A percentile compares a stretch with the other conserved stretches of the same genome.
Evolutionary conservation across 2,888 invertebrate species (phyloP).

Genomic region (Ophraella communa): DNA sequence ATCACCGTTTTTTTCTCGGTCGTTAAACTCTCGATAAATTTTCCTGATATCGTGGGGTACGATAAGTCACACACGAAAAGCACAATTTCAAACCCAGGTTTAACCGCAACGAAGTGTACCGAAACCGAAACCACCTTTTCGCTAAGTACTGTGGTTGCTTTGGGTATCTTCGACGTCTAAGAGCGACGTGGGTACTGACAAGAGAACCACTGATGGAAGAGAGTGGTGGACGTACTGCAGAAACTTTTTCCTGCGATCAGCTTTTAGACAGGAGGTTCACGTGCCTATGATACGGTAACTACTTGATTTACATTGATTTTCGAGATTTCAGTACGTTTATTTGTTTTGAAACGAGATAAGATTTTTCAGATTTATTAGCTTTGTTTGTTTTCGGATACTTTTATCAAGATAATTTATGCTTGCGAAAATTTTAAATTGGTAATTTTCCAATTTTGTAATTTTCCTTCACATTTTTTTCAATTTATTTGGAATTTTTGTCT

Average conservation of each 20-base stretch:
- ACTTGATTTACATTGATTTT: slow-evolving; percentile 24
- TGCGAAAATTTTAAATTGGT: background rate
- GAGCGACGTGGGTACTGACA: slow-evolving; percentile 49
- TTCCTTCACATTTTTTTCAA: no score
- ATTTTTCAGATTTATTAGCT: slow-evolving; percentile 31
- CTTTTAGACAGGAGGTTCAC: slow-evolving; percentile 51
- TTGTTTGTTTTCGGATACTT: slow-evolving; percentile 25
- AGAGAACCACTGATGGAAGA: slow-evolving; percentile 32
- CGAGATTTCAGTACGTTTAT: slow-evolving; percentile 28
- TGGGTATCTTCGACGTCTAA: slow-evolving; percentile 39
- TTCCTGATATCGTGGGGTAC: slow-evolving; percentile 31
- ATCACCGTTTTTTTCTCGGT: slow-evolving; percentile 40
- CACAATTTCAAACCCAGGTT: slow-evolving; percentile 41
- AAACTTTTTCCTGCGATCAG: slow-evolving; percentile 47
- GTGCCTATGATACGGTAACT: slow-evolving; percentile 41
- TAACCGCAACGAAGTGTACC: slow-evolving; percentile 5
- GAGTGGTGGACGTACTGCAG: slow-evolving; percentile 47
- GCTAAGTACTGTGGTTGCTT: slow-evolving; percentile 23
- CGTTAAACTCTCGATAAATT: slow-evolving; percentile 37
- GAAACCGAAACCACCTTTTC: slow-evolving; percentile 11
- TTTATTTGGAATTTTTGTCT: no score
- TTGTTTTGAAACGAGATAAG: slow-evolving; percentile 31
- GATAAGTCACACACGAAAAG: slow-evolving; percentile 36
- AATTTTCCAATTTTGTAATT: background rate
- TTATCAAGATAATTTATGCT: no score